Percentiles rank a stretch among this genome's conserved stretches.
Conservation (phyloP, 2,797 vertebrate genomes). For the Spinibarbus caldwelli region DNA sequence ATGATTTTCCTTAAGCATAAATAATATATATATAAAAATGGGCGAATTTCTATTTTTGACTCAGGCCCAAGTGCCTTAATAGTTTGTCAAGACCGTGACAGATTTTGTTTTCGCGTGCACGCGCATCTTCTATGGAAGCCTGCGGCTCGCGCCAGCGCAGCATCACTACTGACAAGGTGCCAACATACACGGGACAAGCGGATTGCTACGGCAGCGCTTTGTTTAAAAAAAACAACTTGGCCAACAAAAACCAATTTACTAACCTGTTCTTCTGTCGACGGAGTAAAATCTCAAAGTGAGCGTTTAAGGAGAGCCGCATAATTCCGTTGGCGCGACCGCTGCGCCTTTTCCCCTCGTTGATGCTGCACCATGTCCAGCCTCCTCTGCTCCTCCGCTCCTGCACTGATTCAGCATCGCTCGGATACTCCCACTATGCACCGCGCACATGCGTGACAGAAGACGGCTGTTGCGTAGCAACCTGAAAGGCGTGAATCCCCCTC, state of each 20-base stretch:
- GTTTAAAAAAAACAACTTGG: neutral
- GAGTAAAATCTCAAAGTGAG: slow-evolving; percentile 50
- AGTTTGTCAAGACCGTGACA: neutral
- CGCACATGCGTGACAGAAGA: slow-evolving; percentile 59
- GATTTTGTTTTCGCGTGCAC: slow-evolving; percentile 19
- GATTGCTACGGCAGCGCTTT: slow-evolving; percentile 14
- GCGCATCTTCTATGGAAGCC: slow-evolving; percentile 46
- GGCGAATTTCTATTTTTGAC: neutral
- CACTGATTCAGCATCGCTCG: slow-evolving; percentile 69
- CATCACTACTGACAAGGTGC: slow-evolving; percentile 61
- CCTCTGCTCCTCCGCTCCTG: slow-evolving; percentile 61
- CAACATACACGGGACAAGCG: slow-evolving; percentile 52
- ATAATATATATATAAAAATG: slow-evolving; percentile 34
- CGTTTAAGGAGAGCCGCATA: slow-evolving; percentile 54
- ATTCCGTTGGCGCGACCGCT: slow-evolving; percentile 59
- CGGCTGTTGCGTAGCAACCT: slow-evolving; percentile 67
- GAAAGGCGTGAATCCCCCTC: slow-evolving; percentile 37
- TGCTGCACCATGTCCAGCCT: slow-evolving; percentile 67
- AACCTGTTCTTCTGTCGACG: slow-evolving; percentile 65
- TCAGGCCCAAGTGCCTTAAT: neutral
- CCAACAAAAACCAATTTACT: slow-evolving; percentile 40
- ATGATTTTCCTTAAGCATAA: slow-evolving; percentile 50
- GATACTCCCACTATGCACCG: slow-evolving; percentile 68
- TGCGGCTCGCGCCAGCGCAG: slow-evolving; percentile 50
- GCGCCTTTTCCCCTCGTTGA: slow-evolving; percentile 54